Evolutionary conservation across 2,113 vertebrate genomes (phyloP).

Genomic region (Alouatta palliata): DNA sequence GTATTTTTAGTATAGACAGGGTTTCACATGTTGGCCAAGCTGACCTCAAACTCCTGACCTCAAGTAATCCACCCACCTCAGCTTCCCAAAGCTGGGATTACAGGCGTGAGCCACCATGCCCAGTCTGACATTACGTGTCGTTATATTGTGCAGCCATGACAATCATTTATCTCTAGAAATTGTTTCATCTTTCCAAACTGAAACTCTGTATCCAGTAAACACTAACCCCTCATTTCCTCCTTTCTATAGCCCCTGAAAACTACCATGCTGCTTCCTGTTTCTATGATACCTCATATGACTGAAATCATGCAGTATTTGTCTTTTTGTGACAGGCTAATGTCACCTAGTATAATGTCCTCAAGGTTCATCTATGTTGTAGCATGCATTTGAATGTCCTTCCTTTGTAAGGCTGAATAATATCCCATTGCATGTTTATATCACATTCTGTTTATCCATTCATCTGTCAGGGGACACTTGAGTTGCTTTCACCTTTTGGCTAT

Average conservation of each 20-base stretch:
- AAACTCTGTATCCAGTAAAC: background rate
- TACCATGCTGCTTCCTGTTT: background rate
- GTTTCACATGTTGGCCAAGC: too few species aligned
- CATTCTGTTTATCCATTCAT: background rate
- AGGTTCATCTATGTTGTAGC: background rate
- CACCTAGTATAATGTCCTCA: background rate
- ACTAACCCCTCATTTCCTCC: background rate
- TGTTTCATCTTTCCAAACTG: background rate
- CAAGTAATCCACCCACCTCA: too few species aligned
- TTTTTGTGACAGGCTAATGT: background rate
- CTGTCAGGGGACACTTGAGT: background rate
- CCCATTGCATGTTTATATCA: background rate
- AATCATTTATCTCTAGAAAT: background rate
- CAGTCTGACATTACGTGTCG: background rate
- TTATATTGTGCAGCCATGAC: background rate
- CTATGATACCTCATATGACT: background rate
- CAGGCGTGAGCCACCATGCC: too few species aligned
- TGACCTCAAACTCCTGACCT: too few species aligned
- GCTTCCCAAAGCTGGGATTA: too few species aligned
- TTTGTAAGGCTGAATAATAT: background rate
- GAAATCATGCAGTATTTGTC: background rate
- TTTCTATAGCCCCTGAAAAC: background rate
- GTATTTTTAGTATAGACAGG: too few species aligned
- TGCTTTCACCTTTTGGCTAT: background rate
- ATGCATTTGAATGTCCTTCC: background rate